phyloP scores from a whole-genome alignment of 37 sponge, comb jelly and placozoan genomes.

The Bolinopsis microptera region DNA sequence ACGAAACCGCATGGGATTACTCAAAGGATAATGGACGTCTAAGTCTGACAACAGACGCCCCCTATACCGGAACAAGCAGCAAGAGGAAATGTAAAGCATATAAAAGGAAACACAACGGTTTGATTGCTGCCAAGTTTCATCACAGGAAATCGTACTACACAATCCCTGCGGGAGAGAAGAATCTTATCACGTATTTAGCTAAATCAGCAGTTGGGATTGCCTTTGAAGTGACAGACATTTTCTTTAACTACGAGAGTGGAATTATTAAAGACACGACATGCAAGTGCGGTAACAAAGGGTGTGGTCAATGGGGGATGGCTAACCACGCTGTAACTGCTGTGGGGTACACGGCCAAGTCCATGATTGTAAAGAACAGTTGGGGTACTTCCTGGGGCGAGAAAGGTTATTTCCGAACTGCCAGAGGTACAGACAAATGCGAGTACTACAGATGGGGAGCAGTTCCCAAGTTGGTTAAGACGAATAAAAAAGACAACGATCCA shows the following conservation, averaged over 20 bases:
- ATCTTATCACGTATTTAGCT: neutral
- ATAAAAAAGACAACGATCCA: neutral
- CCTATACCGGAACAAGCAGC: neutral
- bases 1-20: neutral
- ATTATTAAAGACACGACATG: neutral
- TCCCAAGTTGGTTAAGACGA: neutral
- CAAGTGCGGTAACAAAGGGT: neutral
- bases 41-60: neutral
- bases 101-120: neutral
- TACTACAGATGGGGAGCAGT: neutral
- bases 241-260: neutral
- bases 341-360: neutral
- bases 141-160: neutral
- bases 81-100: neutral
- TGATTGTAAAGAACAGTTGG: slow-evolving; percentile 12
- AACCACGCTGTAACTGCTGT: slow-evolving; percentile 5
- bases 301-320: neutral
- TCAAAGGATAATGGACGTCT: neutral
- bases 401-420: neutral
- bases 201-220: neutral
- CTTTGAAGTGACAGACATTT: slow-evolving; percentile 12
- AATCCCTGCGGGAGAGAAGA: neutral
- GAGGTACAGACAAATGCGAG: neutral
- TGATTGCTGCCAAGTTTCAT: neutral
- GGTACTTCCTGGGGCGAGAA: neutral